Evolutionary conservation across 1,140 invertebrate species (phyloP).

Genomic region (Macrostomum lignano): DNA sequence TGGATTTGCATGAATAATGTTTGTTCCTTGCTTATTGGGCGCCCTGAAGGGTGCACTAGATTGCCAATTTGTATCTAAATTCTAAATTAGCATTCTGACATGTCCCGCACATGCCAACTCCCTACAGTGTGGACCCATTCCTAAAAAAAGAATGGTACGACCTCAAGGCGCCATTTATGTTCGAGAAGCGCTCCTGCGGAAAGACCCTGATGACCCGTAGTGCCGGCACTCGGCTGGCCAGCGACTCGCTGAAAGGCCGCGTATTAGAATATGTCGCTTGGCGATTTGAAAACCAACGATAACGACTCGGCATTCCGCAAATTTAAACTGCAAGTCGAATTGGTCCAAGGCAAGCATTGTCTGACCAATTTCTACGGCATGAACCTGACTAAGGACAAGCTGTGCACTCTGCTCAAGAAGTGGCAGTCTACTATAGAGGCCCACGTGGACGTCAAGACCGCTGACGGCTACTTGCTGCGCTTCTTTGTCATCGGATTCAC

Average conservation of each 20-base stretch:
- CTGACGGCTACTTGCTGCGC: conserved; percentile 74
- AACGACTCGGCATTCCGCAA: conserved; percentile 87
- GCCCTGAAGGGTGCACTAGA: no score
- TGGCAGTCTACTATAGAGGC: conserved; percentile 70
- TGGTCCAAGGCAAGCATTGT: conserved; percentile 41
- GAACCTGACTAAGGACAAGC: conserved; percentile 89
- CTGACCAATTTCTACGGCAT: conserved; percentile 97
- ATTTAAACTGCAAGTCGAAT: conserved; percentile 51
- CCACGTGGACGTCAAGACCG: conserved; percentile 82
- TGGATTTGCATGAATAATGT: no score
- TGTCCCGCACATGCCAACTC: no score
- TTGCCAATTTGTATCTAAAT: no score
- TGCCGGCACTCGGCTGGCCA: conserved; percentile 74
- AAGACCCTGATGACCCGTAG: conserved; percentile 94
- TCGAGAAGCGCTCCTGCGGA: conserved; percentile 71
- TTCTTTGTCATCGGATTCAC: conserved; percentile 98
- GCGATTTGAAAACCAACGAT: conserved; percentile 73
- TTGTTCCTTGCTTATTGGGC: no score
- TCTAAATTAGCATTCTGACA: no score
- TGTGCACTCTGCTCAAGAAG: conserved; percentile 93
- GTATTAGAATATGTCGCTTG: conserved; percentile 88
- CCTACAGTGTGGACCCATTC: conserved; percentile 93
- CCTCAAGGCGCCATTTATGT: conserved; percentile 91
- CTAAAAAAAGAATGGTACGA: conserved; percentile 99
- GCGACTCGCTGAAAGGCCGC: conserved; percentile 74